A percentile compares a stretch with the other conserved stretches of the same genome.
Conservation (phyloP, 2,113 vertebrate genomes). For the Megaceryle maxima region DNA sequence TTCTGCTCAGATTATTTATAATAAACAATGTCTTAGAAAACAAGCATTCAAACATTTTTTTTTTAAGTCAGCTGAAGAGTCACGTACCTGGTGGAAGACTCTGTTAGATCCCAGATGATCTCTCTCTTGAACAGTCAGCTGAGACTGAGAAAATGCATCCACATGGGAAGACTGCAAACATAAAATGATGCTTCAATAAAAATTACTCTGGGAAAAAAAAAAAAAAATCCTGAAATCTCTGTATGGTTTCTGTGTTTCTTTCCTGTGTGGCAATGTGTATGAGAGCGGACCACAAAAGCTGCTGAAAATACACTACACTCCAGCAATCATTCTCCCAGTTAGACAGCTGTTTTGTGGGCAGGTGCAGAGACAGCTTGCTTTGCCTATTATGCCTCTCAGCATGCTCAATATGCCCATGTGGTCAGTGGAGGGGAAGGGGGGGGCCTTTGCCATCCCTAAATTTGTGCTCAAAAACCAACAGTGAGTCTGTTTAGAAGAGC, state of each 20-base stretch:
- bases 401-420: background rate
- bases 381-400: background rate
- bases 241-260: background rate
- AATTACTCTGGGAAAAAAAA: background rate
- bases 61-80: background rate
- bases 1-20: background rate
- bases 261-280: background rate
- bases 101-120: constrained; percentile 75
- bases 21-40: background rate
- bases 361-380: background rate
- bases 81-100: constrained; percentile 78
- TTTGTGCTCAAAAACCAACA: background rate
- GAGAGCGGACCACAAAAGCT: background rate
- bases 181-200: background rate
- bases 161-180: constrained; percentile 76
- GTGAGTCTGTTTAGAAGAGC: background rate
- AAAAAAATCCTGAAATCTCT: background rate
- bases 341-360: background rate
- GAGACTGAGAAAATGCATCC: constrained; percentile 81
- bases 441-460: background rate
- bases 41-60: background rate
- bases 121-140: constrained; percentile 70
- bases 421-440: background rate
- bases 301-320: background rate
- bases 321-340: background rate